phyloP scores from a whole-genome alignment of 2,113 vertebrate species.

The Elephantulus edwardii region DNA sequence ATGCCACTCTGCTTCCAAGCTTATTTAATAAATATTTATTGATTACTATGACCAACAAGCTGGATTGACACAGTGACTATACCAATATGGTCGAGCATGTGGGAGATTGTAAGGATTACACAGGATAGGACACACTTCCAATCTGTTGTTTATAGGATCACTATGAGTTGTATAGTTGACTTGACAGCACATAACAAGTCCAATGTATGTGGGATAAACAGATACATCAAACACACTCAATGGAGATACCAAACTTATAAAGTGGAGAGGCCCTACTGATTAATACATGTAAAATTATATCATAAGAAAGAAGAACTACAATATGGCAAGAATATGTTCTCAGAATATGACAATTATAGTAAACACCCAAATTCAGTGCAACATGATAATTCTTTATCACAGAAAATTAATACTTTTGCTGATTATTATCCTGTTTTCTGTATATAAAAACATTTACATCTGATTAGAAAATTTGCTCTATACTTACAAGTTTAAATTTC shows the following conservation, averaged over 20 bases:
- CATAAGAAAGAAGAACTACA: not conserved
- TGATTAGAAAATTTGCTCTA: constrained; percentile 60
- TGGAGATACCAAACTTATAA: not conserved
- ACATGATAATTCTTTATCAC: constrained; percentile 37
- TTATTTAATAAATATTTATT: no score
- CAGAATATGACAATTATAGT: constrained; percentile 9
- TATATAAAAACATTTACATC: constrained; percentile 66
- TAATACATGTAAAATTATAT: not conserved
- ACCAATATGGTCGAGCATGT: no score
- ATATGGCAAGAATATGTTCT: not conserved
- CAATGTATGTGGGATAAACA: not conserved
- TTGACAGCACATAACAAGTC: no score
- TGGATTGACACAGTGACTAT: no score
- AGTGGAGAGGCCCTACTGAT: constrained; percentile 19
- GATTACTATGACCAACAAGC: no score
- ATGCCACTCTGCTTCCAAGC: no score
- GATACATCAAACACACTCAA: not conserved
- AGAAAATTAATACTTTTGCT: constrained; percentile 46
- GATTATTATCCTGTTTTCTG: constrained; percentile 48
- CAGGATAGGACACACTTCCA: no score
- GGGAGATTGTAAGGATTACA: no score
- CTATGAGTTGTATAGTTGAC: no score
- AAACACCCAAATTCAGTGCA: not conserved
- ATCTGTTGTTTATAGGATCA: no score
- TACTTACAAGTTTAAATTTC: constrained; percentile 68